Evolutionary conservation across 2,113 vertebrate genomes (phyloP), one percentile per base, ranked within the genome.

Genomic region (Paratilapia polleni): DNA sequence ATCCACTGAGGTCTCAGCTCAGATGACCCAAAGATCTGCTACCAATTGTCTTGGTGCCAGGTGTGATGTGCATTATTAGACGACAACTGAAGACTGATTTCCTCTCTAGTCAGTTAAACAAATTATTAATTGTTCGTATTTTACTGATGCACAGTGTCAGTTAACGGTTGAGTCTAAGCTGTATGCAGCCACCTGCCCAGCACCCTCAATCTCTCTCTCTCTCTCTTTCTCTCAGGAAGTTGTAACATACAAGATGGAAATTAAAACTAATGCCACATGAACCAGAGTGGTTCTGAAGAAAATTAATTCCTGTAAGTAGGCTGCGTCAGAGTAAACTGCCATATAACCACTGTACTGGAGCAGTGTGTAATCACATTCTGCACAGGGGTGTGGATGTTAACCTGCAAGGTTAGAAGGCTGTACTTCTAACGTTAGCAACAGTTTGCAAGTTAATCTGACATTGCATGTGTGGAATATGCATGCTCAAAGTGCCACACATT

Each of bases 401-500:
- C 64, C 64, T 28, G 41, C 64, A 36, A 36, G 36, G 36, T 5
- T 7, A 36, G 36, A 36, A 36, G 36, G 36, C 36, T 36, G 8
- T 5, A 19, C 64, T 68, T 0, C 41, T 68, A 47, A 68, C 15
- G 6, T 49, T 68, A 68, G 10, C 47, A 47, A 19, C 47, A 4
- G 22, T 49, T 22, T 68, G 41, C 15, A 66, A 43, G 26, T 68
- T 68, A 47, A 47, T 22, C 14, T 68, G 64, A 26, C 14, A 43
- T 19, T 0, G 5, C 47, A 0, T 68, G 63, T 47, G 43, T 68
- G 22, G 8, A 49, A 28, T 41, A 47, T 0, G 2, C 64, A 68
- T 4, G 22, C 0, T 49, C 9, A 68, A 68, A 68, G 64, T 68
- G 1, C 15, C 47, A 8, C 64, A 68, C 22, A 68, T 28, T 68